These are phyloP conservation scores for Xestobium rufovillosum DNA, from an alignment of 2,888 invertebrate species.

Conservation along the genomic window DNA sequence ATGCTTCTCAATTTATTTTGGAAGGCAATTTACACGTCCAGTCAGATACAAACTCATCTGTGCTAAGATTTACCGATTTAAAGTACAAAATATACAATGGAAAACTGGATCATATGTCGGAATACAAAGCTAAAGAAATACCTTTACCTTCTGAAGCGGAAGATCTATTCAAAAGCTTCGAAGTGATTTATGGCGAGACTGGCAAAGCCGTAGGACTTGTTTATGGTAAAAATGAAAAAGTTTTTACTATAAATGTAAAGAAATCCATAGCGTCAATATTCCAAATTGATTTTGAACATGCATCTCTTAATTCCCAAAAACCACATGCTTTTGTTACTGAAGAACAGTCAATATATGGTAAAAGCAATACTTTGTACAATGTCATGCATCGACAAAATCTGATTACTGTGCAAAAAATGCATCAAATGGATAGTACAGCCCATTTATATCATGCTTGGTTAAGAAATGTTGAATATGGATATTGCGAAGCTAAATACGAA, in stretches of 20 bases:
- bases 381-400: slow-evolving; percentile 28
- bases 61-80: slow-evolving; percentile 32
- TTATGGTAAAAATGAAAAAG: slow-evolving; percentile 31
- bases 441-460: slow-evolving; percentile 29
- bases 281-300: slow-evolving; percentile 35
- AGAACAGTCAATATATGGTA: slow-evolving; percentile 40
- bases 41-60: slow-evolving; percentile 29
- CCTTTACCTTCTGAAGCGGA: slow-evolving; percentile 25
- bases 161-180: slow-evolving; percentile 26
- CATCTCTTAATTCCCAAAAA: slow-evolving; percentile 24
- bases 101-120: slow-evolving; percentile 14
- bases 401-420: slow-evolving; percentile 34
- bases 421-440: slow-evolving; percentile 30
- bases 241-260: slow-evolving; percentile 42
- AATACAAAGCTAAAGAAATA: slow-evolving; percentile 19
- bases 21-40: slow-evolving; percentile 36
- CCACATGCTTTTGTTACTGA: slow-evolving; percentile 31
- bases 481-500: slow-evolving; percentile 33
- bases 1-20: slow-evolving; percentile 36
- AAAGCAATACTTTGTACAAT: slow-evolving; percentile 35
- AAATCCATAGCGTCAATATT: slow-evolving; percentile 40
- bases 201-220: slow-evolving; percentile 34
- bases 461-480: slow-evolving; percentile 27
- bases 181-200: slow-evolving; percentile 25
- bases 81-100: slow-evolving; percentile 37